Base-by-base conservation (phyloP, 2,888 invertebrate genomes). In the Pilophorus perplexus region DNA sequence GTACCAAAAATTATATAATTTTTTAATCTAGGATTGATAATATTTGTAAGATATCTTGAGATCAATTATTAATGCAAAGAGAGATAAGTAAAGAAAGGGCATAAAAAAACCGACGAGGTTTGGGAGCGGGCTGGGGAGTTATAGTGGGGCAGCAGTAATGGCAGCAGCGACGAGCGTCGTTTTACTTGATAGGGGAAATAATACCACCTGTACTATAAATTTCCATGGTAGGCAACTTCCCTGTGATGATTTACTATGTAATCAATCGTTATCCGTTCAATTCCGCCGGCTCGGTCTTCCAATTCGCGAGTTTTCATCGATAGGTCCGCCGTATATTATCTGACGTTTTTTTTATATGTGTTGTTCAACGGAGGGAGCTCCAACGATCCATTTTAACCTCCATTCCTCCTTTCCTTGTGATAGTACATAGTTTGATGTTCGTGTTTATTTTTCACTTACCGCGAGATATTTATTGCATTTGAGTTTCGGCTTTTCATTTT, bases 171-270 rank as follows among this genome's bases (percentile, higher is more conserved):
- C 93, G 78, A 92, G 91, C 85, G 93, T 93, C 81, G 93, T 94
- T 80, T 90, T 93, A 77, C 84, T 92, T 77, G 93, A 94, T 82
- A 86, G 94, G 80, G 93, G 93, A 80, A 93, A 94, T 83, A 93
- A 93, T 82, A 94, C 93, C 79, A 93, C 93, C 79, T 93, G 93
- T 82, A 93, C 93, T 77, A 90, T 95, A 79, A 94, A 95, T 84
- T 85, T 94, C 80, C 93, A 93, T 82, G 94, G 94, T 94, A 82
- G 85, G 87, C 82, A 42, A 16, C 59, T 40, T 38, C 18, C 14
- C 27, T 40, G 25, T 25, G 42, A 18, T 55, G 55, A 37, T 55
- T 38, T 37, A 28, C 33, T 20, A 20, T 2, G 6, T 3, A 22
- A 55, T 38, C 38, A 46, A 55, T 55, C 37, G 55, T 55, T 33